Base-by-base conservation (phyloP, 2,797 vertebrate genomes). In the Rhadinocentrus ornatus region DNA sequence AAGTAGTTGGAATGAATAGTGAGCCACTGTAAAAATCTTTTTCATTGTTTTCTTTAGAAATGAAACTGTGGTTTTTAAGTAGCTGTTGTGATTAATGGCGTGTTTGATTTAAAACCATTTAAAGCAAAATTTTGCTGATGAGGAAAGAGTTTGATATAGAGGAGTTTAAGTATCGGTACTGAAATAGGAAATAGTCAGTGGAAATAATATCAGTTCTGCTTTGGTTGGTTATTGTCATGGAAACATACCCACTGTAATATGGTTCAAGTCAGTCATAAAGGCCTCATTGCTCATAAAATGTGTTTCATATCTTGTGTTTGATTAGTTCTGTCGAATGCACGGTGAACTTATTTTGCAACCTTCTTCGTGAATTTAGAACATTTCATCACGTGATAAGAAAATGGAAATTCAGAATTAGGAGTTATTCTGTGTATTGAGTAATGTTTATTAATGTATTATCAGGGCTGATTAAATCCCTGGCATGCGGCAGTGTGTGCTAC, bases 141-240 rank as follows among this genome's bases (percentile, higher is more conserved):
- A 70, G 37, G 69, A 74, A 71, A 29, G 39, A 69, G 31, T 27
- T 24, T 11, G 24, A 68, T 20, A 32, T n/a, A 37, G 52, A 68
- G 27, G n/a, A 68, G 48, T 29, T 37, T 11, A 12, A 71, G 24
- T 62, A 24, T 66, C 16, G 2, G 7, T 18, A 6, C n/a, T 27
- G 15, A 84, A 88, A 86, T 78, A 82, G 86, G 89, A 90, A 89
- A 66, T 11, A 0, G 66, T 57, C 66, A 6, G 16, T 66, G 20
- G 27, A 80, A 83, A 74, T 75, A 65, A 71, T 68, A 76, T 71
- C 75, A 77, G 73, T 88, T 90, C 85, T 90, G 59, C 80, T 81
- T 82, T 75, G 37, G 31, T 66, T 67, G 13, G 69, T 74, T 64
- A 62, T 81, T 52, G 6, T 71, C 55, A 76, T 82, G 75, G 73